Percentiles rank a stretch among this genome's conserved stretches.
Evolutionary conservation across 2,797 vertebrate genomes (phyloP).

Genomic region (Parambassis ranga): DNA sequence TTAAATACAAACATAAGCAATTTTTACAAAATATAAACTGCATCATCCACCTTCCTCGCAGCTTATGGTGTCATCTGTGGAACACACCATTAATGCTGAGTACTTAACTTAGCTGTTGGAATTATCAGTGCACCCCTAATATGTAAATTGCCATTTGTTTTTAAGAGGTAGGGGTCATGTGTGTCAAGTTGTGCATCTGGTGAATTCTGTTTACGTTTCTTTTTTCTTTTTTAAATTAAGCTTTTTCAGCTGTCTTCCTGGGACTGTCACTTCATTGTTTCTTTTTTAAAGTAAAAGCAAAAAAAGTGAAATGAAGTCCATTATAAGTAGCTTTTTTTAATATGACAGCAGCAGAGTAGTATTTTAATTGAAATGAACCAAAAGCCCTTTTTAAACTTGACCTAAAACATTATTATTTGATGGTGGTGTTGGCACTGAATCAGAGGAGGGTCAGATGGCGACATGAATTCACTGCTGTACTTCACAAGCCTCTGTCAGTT

Average conservation of each 20-base stretch:
- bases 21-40: constrained; percentile 7
- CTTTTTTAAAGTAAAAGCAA: constrained; percentile 70
- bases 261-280: constrained; percentile 59
- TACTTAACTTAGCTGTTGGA: background rate
- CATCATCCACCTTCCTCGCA: background rate
- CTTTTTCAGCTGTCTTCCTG: constrained; percentile 62
- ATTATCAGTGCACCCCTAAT: constrained; percentile 30
- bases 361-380: constrained; percentile 63
- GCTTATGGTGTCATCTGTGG: background rate
- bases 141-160: constrained; percentile 77
- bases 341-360: constrained; percentile 53
- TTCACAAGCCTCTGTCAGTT: constrained; percentile 32
- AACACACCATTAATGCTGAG: background rate
- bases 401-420: constrained; percentile 9
- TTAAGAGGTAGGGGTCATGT: constrained; percentile 71
- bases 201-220: constrained; percentile 71
- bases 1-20: background rate
- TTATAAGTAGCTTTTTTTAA: constrained; percentile 65
- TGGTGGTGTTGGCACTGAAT: constrained; percentile 36
- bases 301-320: constrained; percentile 30
- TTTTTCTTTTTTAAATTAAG: constrained; percentile 29
- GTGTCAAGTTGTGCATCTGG: constrained; percentile 62
- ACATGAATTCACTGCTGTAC: constrained; percentile 44
- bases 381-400: constrained; percentile 55
- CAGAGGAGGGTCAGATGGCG: constrained; percentile 1